These are phyloP conservation scores for Hololepta plana DNA, from an alignment of 2,888 invertebrate species.

Conservation along the genomic window DNA sequence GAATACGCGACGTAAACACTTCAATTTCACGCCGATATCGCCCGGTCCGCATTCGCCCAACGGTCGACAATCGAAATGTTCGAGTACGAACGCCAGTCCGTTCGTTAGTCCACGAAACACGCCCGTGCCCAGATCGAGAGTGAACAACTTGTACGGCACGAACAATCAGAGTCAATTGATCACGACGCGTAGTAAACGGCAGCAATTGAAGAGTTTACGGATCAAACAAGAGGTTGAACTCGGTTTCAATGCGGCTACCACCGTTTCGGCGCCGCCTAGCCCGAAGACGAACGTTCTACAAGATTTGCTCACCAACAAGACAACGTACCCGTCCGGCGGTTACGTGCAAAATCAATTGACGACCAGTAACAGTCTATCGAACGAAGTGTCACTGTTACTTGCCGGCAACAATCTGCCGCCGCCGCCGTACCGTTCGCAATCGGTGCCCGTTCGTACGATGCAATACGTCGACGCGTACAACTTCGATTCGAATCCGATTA, in stretches of 20 bases:
- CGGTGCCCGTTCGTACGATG: constrained; percentile 54
- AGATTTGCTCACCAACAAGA: no score
- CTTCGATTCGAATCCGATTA: no score
- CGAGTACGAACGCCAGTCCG: constrained; percentile 55
- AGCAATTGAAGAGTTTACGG: constrained; percentile 6
- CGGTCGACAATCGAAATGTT: constrained; percentile 35
- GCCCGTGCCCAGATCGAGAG: constrained; percentile 48
- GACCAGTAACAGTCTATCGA: constrained; percentile 8
- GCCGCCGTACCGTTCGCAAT: constrained; percentile 44
- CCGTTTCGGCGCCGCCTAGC: constrained; percentile 53
- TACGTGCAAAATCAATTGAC: constrained; percentile 31
- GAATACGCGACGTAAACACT: constrained; percentile 58
- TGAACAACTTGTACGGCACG: constrained; percentile 31
- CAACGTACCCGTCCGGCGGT: constrained; percentile 24
- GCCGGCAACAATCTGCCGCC: not conserved
- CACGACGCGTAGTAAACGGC: not conserved
- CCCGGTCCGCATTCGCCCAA: constrained; percentile 52
- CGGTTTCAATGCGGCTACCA: constrained; percentile 16
- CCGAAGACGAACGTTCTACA: constrained; percentile 28
- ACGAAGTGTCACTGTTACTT: constrained; percentile 6
- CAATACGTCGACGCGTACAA: no score
- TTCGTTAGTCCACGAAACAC: constrained; percentile 70
- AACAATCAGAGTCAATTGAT: not conserved
- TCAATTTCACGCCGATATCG: constrained; percentile 75
- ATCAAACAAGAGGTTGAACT: constrained; percentile 5